Evolutionary conservation across 1,140 invertebrate genomes (phyloP), one percentile per base, ranked within the genome.

Genomic region (Drosophila mojavensis): DNA sequence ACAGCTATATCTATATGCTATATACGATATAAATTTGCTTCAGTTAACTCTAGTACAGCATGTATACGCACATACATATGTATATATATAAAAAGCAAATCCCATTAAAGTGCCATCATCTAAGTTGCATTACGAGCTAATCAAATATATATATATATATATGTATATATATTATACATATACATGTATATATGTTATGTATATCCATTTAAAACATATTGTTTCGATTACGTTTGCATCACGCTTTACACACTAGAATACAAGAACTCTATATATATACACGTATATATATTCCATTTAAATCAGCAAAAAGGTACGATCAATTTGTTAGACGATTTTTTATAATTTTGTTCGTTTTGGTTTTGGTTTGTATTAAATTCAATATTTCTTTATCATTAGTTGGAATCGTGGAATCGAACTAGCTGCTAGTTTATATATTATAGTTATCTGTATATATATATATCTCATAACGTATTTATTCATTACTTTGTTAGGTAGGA

Each of bases 281-380:
- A 33, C 24, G 15, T 43, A 59, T 48, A 36, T 50, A 15, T 51
- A 47, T 51, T 53, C 13, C 17, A 60, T 60, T 69, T 79, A 89
- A 88, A 88, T 89, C 78, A 89, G 78, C 81, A 89, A 84, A 84
- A 84, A 88, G 84, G 84, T 88, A 88, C 84, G 53, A 89, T 89
- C 71, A 80, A 71, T 77, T 84, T 89, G 74, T 79, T 80, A 71
- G 66, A 71, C 56, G 55, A 56, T 51, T 70, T 59, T 61, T 43
- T 63, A 47, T 69, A 75, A 76, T 81, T 59, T 79, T 74, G n/a
- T 17, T 47, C 17, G 17, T 17, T 17, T 11, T 15, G 48, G 7
- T 80, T 67, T 69, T 24, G 1, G 20, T 24, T 24, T 24, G 20
- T 24, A 24, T 24, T 68, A 36, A 59, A 59, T 67, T 50, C 41